Evolutionary conservation across 1,140 invertebrate species (phyloP).

Genomic region (Psilanteris sp.): DNA sequence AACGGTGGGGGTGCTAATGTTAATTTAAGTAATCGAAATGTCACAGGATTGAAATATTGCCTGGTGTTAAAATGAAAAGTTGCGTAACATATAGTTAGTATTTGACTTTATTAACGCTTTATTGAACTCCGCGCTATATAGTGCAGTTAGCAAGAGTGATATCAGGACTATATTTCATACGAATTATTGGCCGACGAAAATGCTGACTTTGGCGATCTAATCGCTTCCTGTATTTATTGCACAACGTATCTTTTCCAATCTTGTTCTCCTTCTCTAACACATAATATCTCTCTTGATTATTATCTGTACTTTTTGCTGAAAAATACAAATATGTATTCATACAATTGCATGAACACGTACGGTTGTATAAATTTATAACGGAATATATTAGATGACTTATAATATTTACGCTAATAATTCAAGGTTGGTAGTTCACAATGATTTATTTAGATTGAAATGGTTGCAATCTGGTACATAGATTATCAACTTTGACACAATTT

Average conservation of each 20-base stretch:
- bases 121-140: constrained; percentile 55
- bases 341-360: constrained; percentile 26
- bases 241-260: constrained; percentile 54
- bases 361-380: too few relatives aligned
- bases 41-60: constrained; percentile 47
- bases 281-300: constrained; percentile 30
- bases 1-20: constrained; percentile 36
- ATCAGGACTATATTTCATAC: constrained; percentile 66
- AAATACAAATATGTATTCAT: constrained; percentile 51
- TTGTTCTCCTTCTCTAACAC: constrained; percentile 35
- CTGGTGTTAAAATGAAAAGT: constrained; percentile 48
- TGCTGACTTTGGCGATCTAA: constrained; percentile 69
- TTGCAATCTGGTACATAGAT: too few relatives aligned
- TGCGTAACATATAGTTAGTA: constrained; percentile 48
- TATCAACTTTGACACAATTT: too few relatives aligned
- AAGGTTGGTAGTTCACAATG: too few relatives aligned
- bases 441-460: too few relatives aligned
- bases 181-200: constrained; percentile 69
- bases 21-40: constrained; percentile 48
- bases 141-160: constrained; percentile 58
- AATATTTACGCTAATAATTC: too few relatives aligned
- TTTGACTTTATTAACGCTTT: constrained; percentile 67
- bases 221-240: constrained; percentile 70
- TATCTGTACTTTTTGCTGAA: constrained; percentile 36
- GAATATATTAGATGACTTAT: too few relatives aligned